Conservation (phyloP, 2,888 invertebrate species). For the Strigamia transsilvanica region DNA sequence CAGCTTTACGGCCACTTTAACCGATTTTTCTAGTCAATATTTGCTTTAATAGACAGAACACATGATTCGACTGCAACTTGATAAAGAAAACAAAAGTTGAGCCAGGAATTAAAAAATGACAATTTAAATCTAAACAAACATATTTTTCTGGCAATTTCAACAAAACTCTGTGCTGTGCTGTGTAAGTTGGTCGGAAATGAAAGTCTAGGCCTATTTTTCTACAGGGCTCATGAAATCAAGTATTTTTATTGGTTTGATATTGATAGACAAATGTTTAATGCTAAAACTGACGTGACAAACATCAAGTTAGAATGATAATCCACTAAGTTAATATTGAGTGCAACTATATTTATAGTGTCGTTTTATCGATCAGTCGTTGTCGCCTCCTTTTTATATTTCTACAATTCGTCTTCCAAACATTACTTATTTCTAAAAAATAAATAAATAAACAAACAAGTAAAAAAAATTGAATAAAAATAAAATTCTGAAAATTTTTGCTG, state of each 20-base stretch:
- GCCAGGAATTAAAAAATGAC: background rate
- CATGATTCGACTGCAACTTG: no score
- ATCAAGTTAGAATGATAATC: background rate
- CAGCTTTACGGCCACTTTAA: no score
- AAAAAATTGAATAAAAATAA: background rate
- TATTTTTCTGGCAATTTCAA: no score
- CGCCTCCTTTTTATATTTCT: background rate
- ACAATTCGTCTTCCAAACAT: conserved; percentile 5
- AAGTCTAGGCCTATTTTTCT: background rate
- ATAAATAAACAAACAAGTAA: background rate
- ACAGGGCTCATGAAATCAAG: background rate
- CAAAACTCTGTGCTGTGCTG: no score
- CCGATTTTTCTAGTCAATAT: background rate
- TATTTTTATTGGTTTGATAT: background rate
- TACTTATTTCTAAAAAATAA: background rate
- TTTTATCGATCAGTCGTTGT: conserved; percentile 4
- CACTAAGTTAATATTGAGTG: background rate
- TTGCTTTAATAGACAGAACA: background rate
- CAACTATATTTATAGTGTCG: background rate
- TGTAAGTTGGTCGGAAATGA: no score
- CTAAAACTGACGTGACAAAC: no score
- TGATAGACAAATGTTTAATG: background rate
- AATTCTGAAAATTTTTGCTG: background rate
- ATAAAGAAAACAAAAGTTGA: background rate
- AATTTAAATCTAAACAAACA: background rate